phyloP scores from a whole-genome alignment of 2,113 vertebrate genomes.

The Girardinichthys multiradiatus region DNA sequence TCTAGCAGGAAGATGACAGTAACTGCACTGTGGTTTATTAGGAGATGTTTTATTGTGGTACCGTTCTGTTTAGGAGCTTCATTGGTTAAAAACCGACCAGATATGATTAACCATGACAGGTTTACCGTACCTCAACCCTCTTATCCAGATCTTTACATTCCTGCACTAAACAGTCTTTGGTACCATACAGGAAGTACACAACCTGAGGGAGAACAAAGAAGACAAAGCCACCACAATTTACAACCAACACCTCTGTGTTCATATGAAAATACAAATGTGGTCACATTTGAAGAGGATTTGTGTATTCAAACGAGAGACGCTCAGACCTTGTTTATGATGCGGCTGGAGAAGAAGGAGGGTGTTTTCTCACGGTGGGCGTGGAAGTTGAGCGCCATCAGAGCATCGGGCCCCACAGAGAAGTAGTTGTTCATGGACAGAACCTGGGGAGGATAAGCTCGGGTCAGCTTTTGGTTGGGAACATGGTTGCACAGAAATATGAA shows the following conservation, averaged over 20 bases:
- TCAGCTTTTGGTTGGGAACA: not conserved
- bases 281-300: not conserved
- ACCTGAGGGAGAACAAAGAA: slow-evolving; percentile 78
- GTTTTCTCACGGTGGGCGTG: slow-evolving; percentile 95
- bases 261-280: slow-evolving; percentile 10
- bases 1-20: not conserved
- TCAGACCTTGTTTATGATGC: slow-evolving; percentile 96
- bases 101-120: not conserved
- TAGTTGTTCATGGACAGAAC: slow-evolving; percentile 97
- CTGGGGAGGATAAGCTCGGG: slow-evolving; percentile 53
- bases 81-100: not conserved
- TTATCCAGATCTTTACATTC: slow-evolving; percentile 99
- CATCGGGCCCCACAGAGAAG: slow-evolving; percentile 96
- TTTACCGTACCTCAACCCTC: slow-evolving; percentile 90
- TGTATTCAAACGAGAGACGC: slow-evolving; percentile 12
- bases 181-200: slow-evolving; percentile 98
- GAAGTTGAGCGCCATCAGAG: slow-evolving; percentile 99
- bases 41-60: too few relatives aligned
- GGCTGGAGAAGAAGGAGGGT: slow-evolving; percentile 96
- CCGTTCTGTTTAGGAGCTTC: too few relatives aligned
- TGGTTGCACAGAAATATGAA: not conserved
- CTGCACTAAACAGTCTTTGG: slow-evolving; percentile 98
- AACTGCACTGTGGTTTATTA: not conserved
- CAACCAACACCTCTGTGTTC: not conserved
- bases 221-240: not conserved